phyloP scores from a whole-genome alignment of 2,797 vertebrate genomes.

The Microtus californicus region DNA sequence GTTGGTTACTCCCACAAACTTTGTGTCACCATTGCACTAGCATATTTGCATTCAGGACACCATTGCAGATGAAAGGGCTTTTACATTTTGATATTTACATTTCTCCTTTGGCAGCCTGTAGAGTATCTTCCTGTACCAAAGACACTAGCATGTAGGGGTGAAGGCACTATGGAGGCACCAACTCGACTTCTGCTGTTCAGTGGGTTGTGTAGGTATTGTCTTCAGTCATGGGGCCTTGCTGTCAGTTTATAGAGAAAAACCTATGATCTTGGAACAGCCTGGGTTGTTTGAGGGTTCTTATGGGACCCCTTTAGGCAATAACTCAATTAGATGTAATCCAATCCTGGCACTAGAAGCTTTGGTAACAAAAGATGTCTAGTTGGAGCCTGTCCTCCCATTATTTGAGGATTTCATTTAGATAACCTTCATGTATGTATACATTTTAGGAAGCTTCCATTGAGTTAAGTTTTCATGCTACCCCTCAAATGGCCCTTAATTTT shows the following conservation, averaged over 20 bases:
- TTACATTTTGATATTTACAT: background rate
- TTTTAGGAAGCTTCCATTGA: background rate
- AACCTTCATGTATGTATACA: background rate
- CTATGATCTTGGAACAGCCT: background rate
- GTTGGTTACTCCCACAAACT: background rate
- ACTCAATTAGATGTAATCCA: too few relatives aligned
- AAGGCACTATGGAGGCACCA: too few relatives aligned
- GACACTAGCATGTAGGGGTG: background rate
- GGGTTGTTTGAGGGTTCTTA: background rate
- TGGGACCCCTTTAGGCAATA: background rate
- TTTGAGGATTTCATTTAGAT: background rate
- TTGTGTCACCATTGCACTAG: background rate
- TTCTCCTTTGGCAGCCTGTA: background rate
- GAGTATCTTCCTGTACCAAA: background rate
- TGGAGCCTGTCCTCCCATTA: background rate
- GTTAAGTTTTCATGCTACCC: background rate
- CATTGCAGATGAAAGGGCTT: background rate
- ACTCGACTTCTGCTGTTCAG: too few relatives aligned
- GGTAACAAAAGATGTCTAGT: too few relatives aligned
- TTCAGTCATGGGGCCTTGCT: background rate
- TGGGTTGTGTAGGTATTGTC: too few relatives aligned
- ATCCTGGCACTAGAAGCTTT: too few relatives aligned
- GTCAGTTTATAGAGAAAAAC: background rate
- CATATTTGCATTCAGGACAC: background rate
- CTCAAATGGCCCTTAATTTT: background rate